Evolutionary conservation across 2,888 invertebrate species (phyloP), one percentile per base, ranked within the genome.

Genomic region (Platypus cylindrus): DNA sequence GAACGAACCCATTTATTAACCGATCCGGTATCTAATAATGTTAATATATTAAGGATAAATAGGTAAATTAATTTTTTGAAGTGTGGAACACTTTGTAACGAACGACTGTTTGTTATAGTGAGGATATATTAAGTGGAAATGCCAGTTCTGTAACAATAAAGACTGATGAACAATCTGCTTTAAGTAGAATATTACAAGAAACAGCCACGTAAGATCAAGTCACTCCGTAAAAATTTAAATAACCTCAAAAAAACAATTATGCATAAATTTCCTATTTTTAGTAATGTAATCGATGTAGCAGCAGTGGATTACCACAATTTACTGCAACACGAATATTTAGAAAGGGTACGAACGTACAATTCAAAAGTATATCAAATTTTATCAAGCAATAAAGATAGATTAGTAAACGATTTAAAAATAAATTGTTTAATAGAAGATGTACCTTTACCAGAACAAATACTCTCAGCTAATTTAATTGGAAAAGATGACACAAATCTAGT

Each of bases 211-310:
- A 64, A 69, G 76, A 67, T 17, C 5, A 26, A n/a, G 1, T 3
- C 2, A 16, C n/a, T 30, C 23, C 37, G 29, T 36, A 35, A n/a
- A n/a, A n/a, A n/a, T 18, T 16, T 8, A 32, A 28, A 14, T 26
- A 37, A 20, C 33, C 14, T 18, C 32, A 17, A 27, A 13, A 25
- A 29, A 15, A 22, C 22, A 32, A 3, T 12, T 30, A 3, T n/a
- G n/a, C n/a, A n/a, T n/a, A n/a, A n/a, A n/a, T n/a, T 20, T 32
- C 18, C 22, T 17, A 45, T 30, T 50, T 65, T 5, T 62, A 89
- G 89, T 39, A 87, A 89, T 64, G 87, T 91, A 39, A 91, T 91
- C 52, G 91, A 91, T 66, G 89, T 91, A n/a, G 83, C 86, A 32
- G 86, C 90, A 2, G 68, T 89, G 47, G 90, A 89, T 43, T 79